Base-by-base conservation (phyloP, 2,113 vertebrate species). In the Datnioides undecimradiatus region DNA sequence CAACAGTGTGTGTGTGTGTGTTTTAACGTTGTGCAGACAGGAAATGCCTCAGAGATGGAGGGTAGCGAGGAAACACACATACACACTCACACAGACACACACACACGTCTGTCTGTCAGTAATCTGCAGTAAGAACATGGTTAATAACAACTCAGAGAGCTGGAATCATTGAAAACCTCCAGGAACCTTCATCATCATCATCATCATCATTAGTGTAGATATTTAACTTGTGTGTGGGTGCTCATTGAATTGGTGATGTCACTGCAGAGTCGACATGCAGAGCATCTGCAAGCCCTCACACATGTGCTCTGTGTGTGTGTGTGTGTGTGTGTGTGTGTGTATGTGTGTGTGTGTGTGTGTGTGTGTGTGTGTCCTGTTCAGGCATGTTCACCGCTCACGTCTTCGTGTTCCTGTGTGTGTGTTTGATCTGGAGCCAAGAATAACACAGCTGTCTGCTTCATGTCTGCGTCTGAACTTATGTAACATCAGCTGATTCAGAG, bases 361-460 rank as follows among this genome's bases (percentile, higher is more conserved):
- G 48, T 68, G 57, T 23, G 52, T 43, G 49, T 49, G 36, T 43
- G 70, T 38, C 4, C 36, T 65, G 67, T 40, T 59, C 54, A 54
- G 62, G 14, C 62, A 8, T 66, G 76, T 55, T 78, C 13, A 8
- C 11, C n/a, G 2, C 63, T 67, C 48, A 29, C 1, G 27, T 59
- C 27, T 79, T 6, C 6, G 31, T 46, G 64, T 52, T 34, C 46
- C 7, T 71, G 48, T 66, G 49, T 13, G 58, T 40, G 60, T 16
- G 49, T 85, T 60, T 85, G 73, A 80, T 76, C 33, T 25, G 1
- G 31, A 76, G 72, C 83, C 83, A 62, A 55, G 46, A 80, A 80
- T 76, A 85, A 72, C 72, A 59, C 83, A 80, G 73, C 83, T 76
- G 83, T 85, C 77, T 85, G 73, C 2, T 68, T 33, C 65, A 48